phyloP scores from a whole-genome alignment of 2,797 vertebrate species.

The Xiphophorus birchmanni region DNA sequence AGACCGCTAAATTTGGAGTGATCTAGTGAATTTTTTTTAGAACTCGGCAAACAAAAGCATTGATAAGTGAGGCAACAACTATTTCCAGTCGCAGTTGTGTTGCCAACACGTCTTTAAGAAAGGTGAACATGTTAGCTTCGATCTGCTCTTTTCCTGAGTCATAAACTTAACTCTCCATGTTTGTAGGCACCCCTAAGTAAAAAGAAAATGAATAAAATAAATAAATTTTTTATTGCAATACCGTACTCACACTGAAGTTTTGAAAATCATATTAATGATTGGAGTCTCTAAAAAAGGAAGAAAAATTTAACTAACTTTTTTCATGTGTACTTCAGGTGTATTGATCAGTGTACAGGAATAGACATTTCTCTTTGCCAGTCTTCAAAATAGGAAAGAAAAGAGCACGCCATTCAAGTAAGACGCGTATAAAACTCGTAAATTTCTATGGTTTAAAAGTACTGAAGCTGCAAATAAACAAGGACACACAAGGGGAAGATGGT shows the following conservation, averaged over 20 bases:
- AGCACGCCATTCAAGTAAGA: not conserved
- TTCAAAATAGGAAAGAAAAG: not conserved
- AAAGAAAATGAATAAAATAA: not conserved
- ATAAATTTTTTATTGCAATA: not conserved
- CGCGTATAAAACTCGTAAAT: not conserved
- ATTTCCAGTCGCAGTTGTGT: constrained; percentile 1
- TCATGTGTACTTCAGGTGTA: not conserved
- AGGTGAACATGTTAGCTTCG: not conserved
- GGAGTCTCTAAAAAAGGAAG: too few species aligned
- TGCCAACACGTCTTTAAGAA: not conserved
- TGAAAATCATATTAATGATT: not conserved
- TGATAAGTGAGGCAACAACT: not conserved
- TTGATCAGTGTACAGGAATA: not conserved
- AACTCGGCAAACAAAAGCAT: not conserved
- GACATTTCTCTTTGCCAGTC: not conserved
- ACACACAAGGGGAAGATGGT: not conserved
- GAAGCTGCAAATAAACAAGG: not conserved
- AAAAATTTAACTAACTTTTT: not conserved
- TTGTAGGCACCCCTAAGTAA: not conserved
- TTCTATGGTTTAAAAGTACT: not conserved
- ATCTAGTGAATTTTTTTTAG: not conserved
- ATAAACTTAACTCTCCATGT: not conserved
- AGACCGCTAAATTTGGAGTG: not conserved
- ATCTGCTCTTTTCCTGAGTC: constrained; percentile 1
- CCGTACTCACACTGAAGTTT: not conserved